phyloP scores from a whole-genome alignment of 2,797 vertebrate genomes.

The Halcyon leucocephala region DNA sequence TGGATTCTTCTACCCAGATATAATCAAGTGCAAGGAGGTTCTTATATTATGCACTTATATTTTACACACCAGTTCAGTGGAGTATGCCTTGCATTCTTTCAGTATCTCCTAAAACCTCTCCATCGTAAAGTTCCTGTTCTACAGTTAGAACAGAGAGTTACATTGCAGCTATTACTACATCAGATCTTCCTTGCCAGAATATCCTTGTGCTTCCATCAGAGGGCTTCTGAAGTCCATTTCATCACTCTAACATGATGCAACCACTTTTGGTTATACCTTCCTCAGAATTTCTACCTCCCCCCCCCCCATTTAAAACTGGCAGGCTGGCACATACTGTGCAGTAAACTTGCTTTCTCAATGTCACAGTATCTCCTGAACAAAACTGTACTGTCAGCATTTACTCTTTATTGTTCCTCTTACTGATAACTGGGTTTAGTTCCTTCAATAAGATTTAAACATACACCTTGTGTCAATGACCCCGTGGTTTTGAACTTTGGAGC shows the following conservation, averaged over 20 bases:
- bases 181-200: background rate
- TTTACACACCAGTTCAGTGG: background rate
- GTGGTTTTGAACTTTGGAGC: conserved; percentile 12
- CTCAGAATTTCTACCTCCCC: background rate
- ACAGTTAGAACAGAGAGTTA: background rate
- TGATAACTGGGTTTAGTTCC: background rate
- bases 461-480: background rate
- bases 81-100: background rate
- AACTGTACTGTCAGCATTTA: background rate
- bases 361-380: background rate
- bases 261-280: background rate
- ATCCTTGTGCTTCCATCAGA: background rate
- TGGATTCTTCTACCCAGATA: background rate
- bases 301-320: background rate
- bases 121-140: background rate
- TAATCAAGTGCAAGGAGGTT: background rate
- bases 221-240: background rate
- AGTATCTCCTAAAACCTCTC: background rate
- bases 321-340: background rate
- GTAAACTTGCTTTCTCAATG: background rate
- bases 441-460: background rate
- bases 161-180: rapidly evolving
- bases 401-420: background rate
- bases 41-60: background rate
- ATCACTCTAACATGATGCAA: background rate